phyloP scores from a whole-genome alignment of 2,113 vertebrate species.

The Macrotus californicus region DNA sequence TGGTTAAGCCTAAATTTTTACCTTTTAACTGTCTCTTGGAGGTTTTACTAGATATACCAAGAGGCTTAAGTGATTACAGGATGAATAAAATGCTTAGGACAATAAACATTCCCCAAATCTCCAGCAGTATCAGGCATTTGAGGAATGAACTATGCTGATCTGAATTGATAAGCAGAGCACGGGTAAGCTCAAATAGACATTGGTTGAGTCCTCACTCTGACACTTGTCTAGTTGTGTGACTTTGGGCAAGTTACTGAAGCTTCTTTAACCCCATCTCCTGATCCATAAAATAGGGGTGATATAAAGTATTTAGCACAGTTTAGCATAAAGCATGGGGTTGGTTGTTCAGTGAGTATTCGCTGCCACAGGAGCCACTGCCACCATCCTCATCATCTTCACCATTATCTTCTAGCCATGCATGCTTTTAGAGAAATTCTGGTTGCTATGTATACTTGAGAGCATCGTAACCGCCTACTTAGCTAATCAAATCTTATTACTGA shows the following conservation, averaged over 20 bases:
- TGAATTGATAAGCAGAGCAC: neutral
- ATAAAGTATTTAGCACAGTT: neutral
- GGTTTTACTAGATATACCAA: neutral
- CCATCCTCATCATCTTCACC: neutral
- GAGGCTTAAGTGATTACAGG: neutral
- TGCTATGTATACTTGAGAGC: neutral
- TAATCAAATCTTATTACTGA: neutral
- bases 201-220: neutral
- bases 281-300: neutral
- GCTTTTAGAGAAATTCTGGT: neutral
- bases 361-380: neutral
- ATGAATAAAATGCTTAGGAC: conserved; percentile 11
- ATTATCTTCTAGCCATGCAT: neutral
- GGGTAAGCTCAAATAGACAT: neutral
- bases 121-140: neutral
- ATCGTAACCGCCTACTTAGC: neutral
- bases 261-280: neutral
- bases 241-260: neutral
- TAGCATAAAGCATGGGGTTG: neutral
- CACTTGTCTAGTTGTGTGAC: neutral
- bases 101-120: neutral
- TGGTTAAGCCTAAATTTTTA: neutral
- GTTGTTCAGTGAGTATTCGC: neutral
- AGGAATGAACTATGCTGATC: neutral
- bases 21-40: neutral